Base-by-base conservation (phyloP, 2,113 vertebrate species). In the Heterotilapia buettikoferi region DNA sequence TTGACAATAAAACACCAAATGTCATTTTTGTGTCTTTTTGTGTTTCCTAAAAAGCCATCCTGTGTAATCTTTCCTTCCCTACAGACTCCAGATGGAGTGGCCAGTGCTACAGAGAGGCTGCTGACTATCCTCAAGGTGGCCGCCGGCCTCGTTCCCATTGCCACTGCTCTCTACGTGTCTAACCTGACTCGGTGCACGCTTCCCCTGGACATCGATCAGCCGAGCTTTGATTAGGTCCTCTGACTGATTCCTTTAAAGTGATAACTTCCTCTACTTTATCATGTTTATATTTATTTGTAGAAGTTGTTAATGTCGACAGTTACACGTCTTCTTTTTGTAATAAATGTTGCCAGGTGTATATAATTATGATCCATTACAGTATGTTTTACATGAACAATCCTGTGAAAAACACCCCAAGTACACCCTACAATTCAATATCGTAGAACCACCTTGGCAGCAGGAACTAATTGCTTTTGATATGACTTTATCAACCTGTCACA, bases 121-220 rank as follows among this genome's bases (percentile, higher is more conserved):
- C 92, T 96, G 82, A 93, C 86, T 21, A 91, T 97, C 6, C 91
- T 97, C 79, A 96, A 95, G 87, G 96, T 96, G 80, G 89, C 96
- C 0, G 95, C 96, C 0, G 96, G 97, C 24, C 73, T 94, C 8
- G 95, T 96, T 86, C 95, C 96, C 76, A 84, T 95, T 87, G 71
- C 94, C 2, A 96, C 96, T 1, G 87, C 96, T 6, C 94, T 97
- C 18, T 96, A 95, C 87, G 86, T 97, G 76, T 97, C 96, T 52
- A 92, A 91, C 50, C 86, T 96, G 88, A 96, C 93, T n/a, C 92
- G 93, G 85, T 96, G 95, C 92, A 93, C 93, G 1, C 81, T 92
- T 53, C 94, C 95, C 18, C 80, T 88, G 11, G 96, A 96, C 84
- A 88, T 93, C 0, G 94, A 96, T n/a, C 94, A 95, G 90, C 90